Evolutionary conservation across 2,888 invertebrate genomes (phyloP).

Genomic region (Steromphala cineraria): DNA sequence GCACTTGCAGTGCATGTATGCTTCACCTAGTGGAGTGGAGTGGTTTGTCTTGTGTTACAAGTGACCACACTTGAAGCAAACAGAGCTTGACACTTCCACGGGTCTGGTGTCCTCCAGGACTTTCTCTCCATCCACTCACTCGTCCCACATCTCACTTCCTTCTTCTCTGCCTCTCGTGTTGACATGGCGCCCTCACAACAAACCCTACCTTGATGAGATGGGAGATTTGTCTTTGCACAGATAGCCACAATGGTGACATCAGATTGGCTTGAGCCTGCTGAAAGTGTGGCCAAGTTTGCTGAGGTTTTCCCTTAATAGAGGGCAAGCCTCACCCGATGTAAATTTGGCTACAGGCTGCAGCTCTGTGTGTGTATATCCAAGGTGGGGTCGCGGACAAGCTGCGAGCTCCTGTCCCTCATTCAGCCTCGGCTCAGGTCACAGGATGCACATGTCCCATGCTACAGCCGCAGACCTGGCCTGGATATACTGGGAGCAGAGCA

Average conservation of each 20-base stretch:
- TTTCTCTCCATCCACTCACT: no score
- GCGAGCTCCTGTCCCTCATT: neutral
- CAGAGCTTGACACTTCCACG: no score
- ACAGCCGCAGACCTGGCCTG: constrained; percentile 19
- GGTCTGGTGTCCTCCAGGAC: no score
- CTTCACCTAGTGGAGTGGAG: no score
- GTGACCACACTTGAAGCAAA: no score
- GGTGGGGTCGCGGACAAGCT: neutral
- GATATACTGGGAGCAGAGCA: constrained; percentile 25
- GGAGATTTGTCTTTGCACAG: constrained; percentile 17
- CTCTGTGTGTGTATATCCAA: constrained; percentile 12
- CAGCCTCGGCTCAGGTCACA: neutral
- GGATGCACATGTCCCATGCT: constrained; percentile 23
- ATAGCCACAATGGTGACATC: neutral
- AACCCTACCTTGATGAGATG: constrained; percentile 11
- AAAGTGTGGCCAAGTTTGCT: constrained; percentile 17
- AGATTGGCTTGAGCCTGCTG: neutral
- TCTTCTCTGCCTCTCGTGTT: neutral
- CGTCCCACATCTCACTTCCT: neutral
- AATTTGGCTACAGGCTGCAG: constrained; percentile 12
- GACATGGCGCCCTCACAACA: neutral
- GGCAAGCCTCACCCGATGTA: constrained; percentile 14
- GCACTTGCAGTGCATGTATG: no score
- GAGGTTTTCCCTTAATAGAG: constrained; percentile 16
- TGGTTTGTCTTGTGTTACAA: no score